These are phyloP conservation scores for Anthoscopus minutus DNA, from an alignment of 2,113 vertebrate species.

Conservation along the genomic window DNA sequence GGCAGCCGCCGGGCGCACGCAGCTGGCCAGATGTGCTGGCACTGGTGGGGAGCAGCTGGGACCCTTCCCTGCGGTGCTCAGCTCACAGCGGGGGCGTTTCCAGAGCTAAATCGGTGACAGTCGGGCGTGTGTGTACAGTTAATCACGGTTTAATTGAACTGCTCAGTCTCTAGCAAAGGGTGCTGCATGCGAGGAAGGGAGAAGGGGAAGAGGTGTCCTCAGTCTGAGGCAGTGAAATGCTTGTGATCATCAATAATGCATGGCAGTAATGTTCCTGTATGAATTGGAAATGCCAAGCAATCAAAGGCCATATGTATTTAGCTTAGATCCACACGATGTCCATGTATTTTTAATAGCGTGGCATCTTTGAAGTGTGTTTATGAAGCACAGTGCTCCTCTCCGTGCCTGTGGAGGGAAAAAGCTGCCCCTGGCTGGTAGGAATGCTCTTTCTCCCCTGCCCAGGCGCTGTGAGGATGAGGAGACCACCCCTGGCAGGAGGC, in stretches of 20 bases:
- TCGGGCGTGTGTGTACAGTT: not conserved
- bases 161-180: not conserved
- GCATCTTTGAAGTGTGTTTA: constrained; percentile 72
- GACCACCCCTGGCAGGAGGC: not conserved
- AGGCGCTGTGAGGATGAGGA: not conserved
- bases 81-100: not conserved
- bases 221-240: constrained; percentile 53
- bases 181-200: not conserved
- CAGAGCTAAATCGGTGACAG: not conserved
- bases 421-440: not conserved
- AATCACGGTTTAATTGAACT: constrained; percentile 60
- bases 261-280: constrained; percentile 66
- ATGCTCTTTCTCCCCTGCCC: not conserved
- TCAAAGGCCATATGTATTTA: constrained; percentile 77
- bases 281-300: constrained; percentile 75
- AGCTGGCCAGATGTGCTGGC: not conserved
- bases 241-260: constrained; percentile 72
- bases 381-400: not conserved
- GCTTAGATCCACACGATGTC: constrained; percentile 69
- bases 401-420: not conserved
- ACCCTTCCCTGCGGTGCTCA: not conserved
- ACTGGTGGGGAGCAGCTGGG: not conserved
- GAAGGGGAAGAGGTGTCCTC: constrained; percentile 9
- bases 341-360: constrained; percentile 77
- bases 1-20: not conserved